phyloP scores from a whole-genome alignment of 2,113 vertebrate genomes.

The Mus pahari region DNA sequence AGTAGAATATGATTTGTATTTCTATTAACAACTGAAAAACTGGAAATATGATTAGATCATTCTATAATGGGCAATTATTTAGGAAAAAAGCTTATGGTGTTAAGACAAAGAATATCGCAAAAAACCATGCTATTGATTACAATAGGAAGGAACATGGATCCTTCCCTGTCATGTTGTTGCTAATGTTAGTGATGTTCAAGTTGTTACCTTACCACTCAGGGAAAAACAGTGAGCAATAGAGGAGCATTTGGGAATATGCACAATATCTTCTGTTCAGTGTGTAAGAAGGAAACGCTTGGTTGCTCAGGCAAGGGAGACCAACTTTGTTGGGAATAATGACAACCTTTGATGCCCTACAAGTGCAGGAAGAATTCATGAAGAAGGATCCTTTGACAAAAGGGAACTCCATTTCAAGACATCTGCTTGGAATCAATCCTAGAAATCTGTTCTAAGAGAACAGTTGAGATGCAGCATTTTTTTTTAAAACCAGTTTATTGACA shows the following conservation, averaged over 20 bases:
- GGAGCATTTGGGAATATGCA: neutral
- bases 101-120: neutral
- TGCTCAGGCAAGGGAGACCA: neutral
- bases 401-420: neutral
- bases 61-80: neutral
- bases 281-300: neutral
- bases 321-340: neutral
- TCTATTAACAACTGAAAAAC: neutral
- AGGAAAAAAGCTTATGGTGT: neutral
- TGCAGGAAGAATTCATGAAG: neutral
- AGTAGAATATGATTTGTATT: neutral
- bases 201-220: neutral
- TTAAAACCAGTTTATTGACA: neutral
- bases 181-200: constrained; percentile 19
- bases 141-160: neutral
- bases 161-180: neutral
- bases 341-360: neutral
- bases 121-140: neutral
- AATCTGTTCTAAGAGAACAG: neutral
- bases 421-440: neutral
- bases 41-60: neutral
- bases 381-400: neutral
- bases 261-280: neutral
- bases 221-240: neutral
- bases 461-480: neutral